Conservation (phyloP, 2,113 vertebrate species). For the Nesogale talazaci region DNA sequence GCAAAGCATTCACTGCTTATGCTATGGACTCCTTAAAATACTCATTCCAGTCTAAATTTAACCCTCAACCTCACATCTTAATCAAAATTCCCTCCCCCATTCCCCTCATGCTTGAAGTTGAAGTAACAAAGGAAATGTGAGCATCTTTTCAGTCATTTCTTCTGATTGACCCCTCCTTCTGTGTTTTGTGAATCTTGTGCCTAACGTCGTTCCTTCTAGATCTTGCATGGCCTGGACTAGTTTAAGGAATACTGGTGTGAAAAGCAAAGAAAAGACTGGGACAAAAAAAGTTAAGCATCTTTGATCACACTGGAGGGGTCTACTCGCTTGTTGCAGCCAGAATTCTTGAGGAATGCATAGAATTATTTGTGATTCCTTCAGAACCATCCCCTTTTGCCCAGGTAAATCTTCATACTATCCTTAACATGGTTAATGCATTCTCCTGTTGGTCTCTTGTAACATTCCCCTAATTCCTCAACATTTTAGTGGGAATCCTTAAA, state of each 20-base stretch:
- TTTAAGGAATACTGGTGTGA: neutral
- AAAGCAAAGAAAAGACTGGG: neutral
- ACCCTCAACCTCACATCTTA: neutral
- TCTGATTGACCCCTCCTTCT: neutral
- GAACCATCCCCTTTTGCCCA: neutral
- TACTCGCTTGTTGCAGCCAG: neutral
- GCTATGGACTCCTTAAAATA: slow-evolving; percentile 1
- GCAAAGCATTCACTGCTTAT: neutral
- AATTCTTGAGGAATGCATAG: neutral
- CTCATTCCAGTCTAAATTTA: neutral
- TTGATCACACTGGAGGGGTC: neutral
- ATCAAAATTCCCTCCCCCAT: neutral
- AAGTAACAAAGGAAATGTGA: neutral
- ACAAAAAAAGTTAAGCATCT: neutral
- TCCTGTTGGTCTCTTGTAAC: neutral
- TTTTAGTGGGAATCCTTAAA: no score
- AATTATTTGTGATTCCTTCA: neutral
- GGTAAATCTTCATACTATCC: neutral
- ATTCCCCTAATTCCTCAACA: neutral
- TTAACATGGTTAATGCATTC: neutral
- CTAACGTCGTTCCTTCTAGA: neutral
- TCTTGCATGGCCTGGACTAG: neutral
- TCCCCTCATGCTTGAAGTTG: neutral
- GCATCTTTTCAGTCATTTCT: neutral
- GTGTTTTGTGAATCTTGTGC: neutral